A percentile compares a stretch with the other conserved stretches of the same genome.
Conservation (phyloP, 2,113 vertebrate genomes). For the Pterocles burchelli region DNA sequence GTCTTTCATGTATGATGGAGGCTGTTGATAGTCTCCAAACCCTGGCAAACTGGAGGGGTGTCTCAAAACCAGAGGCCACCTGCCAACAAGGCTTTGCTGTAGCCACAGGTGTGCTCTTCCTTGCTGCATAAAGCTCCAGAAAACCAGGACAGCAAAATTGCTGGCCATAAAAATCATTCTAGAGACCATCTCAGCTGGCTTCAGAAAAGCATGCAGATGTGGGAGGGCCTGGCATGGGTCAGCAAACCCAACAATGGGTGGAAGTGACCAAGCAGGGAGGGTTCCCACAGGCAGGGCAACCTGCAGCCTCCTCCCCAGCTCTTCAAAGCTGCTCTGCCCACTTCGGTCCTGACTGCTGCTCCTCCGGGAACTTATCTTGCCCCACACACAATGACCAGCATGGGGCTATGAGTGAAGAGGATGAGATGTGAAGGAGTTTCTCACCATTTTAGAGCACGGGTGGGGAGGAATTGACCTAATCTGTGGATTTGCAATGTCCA, state of each 20-base stretch:
- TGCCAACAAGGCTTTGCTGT: not conserved
- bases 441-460: not conserved
- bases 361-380: not conserved
- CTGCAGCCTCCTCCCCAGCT: not conserved
- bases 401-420: not conserved
- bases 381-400: accelerated
- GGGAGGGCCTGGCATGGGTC: not conserved
- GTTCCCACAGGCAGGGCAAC: no score
- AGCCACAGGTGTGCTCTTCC: not conserved
- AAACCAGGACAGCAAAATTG: not conserved
- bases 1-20: not conserved
- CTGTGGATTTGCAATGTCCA: not conserved
- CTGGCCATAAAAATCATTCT: not conserved
- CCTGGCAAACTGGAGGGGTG: not conserved
- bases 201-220: accelerated
- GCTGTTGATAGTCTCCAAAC: not conserved
- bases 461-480: not conserved
- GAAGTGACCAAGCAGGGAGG: not conserved
- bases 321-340: not conserved
- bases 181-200: not conserved
- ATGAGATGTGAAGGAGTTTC: not conserved
- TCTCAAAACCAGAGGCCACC: not conserved
- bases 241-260: not conserved
- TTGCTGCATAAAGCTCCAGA: not conserved
- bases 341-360: not conserved